These are phyloP conservation scores for Hycleus cichorii DNA, from an alignment of 1,140 invertebrate genomes.

Conservation along the genomic window DNA sequence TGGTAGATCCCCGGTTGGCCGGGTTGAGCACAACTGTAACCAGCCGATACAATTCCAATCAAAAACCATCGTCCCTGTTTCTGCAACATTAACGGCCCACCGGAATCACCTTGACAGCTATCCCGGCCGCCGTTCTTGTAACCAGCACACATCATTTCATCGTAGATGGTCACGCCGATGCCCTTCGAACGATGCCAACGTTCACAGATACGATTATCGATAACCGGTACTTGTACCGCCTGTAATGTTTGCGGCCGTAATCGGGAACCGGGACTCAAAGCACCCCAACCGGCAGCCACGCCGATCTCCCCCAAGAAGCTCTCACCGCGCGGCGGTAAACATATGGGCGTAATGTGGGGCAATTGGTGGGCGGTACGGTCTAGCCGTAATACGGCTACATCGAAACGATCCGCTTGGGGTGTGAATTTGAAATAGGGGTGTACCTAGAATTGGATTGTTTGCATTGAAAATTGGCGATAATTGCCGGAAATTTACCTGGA, in stretches of 20 bases:
- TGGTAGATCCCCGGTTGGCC: conserved; percentile 93
- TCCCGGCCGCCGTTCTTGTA: conserved; percentile 85
- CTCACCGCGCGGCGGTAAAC: conserved; percentile 81
- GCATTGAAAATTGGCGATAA: neutral
- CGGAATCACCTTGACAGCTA: conserved; percentile 70
- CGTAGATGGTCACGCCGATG: conserved; percentile 90
- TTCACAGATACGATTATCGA: conserved; percentile 77
- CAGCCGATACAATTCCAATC: conserved; percentile 86
- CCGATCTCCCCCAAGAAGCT: conserved; percentile 85
- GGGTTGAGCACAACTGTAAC: conserved; percentile 84
- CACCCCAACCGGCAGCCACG: conserved; percentile 91
- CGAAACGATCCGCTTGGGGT: conserved; percentile 81
- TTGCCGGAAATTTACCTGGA: conserved; percentile 43
- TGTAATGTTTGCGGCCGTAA: conserved; percentile 84
- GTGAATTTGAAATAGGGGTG: conserved; percentile 95
- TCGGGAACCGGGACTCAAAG: conserved; percentile 77
- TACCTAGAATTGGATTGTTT: conserved; percentile 47
- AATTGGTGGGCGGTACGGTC: conserved; percentile 82
- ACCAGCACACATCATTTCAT: conserved; percentile 95
- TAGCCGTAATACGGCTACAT: conserved; percentile 83
- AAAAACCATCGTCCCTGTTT: conserved; percentile 79
- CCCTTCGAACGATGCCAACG: conserved; percentile 69
- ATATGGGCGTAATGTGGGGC: conserved; percentile 90
- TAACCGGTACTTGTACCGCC: conserved; percentile 86
- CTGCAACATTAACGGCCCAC: conserved; percentile 83